Conservation (phyloP, 2,797 vertebrate species). For the Alcedo atthis region DNA sequence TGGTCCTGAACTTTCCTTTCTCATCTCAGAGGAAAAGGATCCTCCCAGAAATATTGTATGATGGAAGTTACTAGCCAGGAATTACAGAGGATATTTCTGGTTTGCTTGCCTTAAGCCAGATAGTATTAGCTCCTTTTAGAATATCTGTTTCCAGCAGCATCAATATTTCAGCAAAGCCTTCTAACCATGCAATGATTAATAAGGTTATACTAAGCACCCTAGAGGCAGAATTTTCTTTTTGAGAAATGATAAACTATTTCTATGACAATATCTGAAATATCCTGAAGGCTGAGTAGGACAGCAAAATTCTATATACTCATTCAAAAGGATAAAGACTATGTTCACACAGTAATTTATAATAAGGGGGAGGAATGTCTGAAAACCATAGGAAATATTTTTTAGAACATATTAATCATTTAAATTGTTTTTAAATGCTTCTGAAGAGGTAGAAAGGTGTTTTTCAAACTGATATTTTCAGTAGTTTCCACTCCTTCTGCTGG, state of each 20-base stretch:
- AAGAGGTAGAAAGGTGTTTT: conserved; percentile 10
- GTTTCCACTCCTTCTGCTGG: conserved; percentile 3
- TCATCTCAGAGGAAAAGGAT: not conserved
- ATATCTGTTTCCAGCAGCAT: not conserved
- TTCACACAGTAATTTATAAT: not conserved
- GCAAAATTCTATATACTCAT: not conserved
- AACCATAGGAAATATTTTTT: not conserved
- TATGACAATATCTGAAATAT: not conserved
- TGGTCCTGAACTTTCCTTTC: not conserved
- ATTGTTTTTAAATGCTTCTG: not conserved
- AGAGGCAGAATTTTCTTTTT: not conserved
- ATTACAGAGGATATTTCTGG: not conserved
- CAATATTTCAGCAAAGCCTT: not conserved
- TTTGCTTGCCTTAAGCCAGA: not conserved
- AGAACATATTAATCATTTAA: not conserved
- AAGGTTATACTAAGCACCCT: not conserved
- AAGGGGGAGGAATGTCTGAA: not conserved
- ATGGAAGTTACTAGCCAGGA: not conserved
- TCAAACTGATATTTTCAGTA: not conserved
- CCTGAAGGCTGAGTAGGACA: not conserved
- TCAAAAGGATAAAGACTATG: not conserved
- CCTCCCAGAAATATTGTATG: not conserved
- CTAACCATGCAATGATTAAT: not conserved
- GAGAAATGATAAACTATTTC: not conserved
- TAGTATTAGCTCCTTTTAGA: not conserved